Percentiles rank a stretch among this genome's conserved stretches.
phyloP scores from a whole-genome alignment of 2,113 vertebrate species.

The Tupaia tana region DNA sequence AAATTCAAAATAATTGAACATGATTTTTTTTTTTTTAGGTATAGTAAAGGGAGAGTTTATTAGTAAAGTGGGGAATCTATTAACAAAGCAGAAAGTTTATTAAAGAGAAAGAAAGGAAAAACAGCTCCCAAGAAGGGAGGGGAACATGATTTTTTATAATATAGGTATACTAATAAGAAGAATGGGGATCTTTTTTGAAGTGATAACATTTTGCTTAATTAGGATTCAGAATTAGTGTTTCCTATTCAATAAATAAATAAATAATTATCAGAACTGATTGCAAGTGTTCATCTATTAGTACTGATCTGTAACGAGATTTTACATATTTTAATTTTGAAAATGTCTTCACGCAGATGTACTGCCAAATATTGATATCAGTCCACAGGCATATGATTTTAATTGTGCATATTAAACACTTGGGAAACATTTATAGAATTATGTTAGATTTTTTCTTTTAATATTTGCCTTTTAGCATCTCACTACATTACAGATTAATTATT shows the following conservation, averaged over 20 bases:
- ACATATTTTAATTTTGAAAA: slow-evolving; percentile 29
- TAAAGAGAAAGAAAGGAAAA: too few relatives aligned
- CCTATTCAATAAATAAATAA: neutral
- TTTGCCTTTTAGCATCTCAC: slow-evolving; percentile 32
- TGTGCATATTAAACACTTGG: slow-evolving; percentile 18
- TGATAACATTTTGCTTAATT: slow-evolving; percentile 28
- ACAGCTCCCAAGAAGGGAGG: too few relatives aligned
- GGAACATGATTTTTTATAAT: neutral
- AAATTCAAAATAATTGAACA: slow-evolving; percentile 41
- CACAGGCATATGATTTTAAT: slow-evolving; percentile 24
- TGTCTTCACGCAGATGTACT: neutral
- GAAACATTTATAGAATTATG: neutral
- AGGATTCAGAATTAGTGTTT: neutral
- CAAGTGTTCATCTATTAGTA: neutral
- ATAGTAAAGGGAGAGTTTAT: too few relatives aligned
- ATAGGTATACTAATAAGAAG: neutral
- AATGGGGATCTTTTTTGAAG: neutral
- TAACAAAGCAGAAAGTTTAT: too few relatives aligned
- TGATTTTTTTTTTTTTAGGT: neutral
- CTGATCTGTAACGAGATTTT: slow-evolving; percentile 26
- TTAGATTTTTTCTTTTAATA: slow-evolving; percentile 32
- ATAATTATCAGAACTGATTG: neutral
- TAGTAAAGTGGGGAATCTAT: too few relatives aligned
- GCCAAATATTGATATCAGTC: slow-evolving; percentile 5
- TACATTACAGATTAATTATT: slow-evolving; percentile 35